A percentile compares a stretch with the other conserved stretches of the same genome.
phyloP scores from a whole-genome alignment of 2,113 vertebrate species.

The Agelaius tricolor region DNA sequence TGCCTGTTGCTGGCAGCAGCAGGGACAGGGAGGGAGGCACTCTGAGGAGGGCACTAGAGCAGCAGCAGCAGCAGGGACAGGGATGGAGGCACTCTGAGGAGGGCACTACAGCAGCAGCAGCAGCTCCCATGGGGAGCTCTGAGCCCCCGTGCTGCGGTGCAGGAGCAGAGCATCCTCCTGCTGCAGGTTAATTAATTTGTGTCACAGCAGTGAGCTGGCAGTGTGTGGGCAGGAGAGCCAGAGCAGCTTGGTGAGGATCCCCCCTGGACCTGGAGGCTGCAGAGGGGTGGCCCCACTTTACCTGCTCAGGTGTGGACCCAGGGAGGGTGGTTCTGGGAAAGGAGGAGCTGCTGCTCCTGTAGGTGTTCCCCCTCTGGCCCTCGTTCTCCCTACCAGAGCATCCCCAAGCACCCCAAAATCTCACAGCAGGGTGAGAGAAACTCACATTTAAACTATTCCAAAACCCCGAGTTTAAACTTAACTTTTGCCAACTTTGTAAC shows the following conservation, averaged over 20 bases:
- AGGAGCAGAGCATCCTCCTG: not conserved
- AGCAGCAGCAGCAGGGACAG: too few species aligned
- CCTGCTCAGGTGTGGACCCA: not conserved
- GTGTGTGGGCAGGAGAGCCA: fast-evolving
- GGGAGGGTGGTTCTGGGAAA: not conserved
- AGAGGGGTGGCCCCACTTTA: not conserved
- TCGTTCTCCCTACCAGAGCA: fast-evolving
- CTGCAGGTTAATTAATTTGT: not conserved
- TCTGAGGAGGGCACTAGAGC: too few species aligned
- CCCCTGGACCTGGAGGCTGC: fast-evolving
- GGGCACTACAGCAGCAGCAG: too few species aligned
- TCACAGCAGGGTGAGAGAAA: not conserved
- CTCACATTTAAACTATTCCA: not conserved
- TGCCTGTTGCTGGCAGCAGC: not conserved
- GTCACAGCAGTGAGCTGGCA: not conserved
- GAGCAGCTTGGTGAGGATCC: fast-evolving
- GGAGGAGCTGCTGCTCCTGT: not conserved
- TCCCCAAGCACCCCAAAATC: not conserved
- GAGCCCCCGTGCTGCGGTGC: not conserved
- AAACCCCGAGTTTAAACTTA: not conserved
- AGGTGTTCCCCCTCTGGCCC: not conserved
- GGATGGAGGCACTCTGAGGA: too few species aligned
- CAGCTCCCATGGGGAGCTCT: not conserved
- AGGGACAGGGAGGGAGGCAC: not conserved
- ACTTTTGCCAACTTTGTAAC: slow-evolving; percentile 16